Evolutionary conservation across 1,140 invertebrate genomes (phyloP).

Genomic region (Heterodera schachtii): DNA sequence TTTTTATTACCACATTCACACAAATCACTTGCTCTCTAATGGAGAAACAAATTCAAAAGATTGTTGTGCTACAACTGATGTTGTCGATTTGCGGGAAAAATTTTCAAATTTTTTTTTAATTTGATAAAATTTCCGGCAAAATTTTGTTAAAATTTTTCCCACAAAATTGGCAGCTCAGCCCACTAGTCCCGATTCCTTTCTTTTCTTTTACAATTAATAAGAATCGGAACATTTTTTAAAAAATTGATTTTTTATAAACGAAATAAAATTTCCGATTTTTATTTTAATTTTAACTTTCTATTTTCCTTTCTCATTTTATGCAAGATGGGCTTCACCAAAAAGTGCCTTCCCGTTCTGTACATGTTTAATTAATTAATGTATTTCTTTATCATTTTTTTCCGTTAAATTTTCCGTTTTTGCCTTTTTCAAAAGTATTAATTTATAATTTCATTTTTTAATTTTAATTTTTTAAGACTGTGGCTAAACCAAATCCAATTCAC

Average conservation of each 20-base stretch:
- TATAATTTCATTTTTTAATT: neutral
- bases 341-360: neutral
- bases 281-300: neutral
- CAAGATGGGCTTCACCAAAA: neutral
- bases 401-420: neutral
- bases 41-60: neutral
- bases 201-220: too few species aligned
- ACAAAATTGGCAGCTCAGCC: neutral
- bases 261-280: neutral
- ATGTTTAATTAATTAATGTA: neutral
- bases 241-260: too few species aligned
- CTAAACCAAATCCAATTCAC: too few species aligned
- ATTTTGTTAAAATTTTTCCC: too few species aligned
- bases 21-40: slow-evolving; percentile 3
- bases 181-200: neutral
- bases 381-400: neutral
- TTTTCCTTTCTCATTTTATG: neutral
- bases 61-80: neutral
- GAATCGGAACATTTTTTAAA: too few species aligned
- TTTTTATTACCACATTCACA: neutral
- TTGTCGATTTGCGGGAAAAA: neutral
- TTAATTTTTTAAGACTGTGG: too few species aligned
- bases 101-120: too few species aligned
- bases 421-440: neutral
- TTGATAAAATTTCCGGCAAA: neutral